phyloP scores from a whole-genome alignment of 2,797 vertebrate species.

The Babyrousa celebensis region DNA sequence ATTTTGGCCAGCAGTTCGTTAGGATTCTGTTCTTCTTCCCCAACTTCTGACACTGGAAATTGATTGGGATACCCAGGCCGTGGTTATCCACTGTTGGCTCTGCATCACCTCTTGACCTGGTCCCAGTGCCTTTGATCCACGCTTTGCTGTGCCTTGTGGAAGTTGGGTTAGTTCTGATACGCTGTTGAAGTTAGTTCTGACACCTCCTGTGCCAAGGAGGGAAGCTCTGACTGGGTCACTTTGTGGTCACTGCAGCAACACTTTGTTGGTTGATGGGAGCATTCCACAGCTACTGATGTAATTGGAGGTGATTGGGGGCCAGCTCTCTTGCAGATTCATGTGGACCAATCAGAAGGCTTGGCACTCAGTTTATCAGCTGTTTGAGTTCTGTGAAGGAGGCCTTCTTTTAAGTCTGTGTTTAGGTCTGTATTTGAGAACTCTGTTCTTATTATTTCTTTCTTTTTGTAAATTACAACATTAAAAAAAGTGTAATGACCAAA shows the following conservation, averaged over 20 bases:
- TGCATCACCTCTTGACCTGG: background rate
- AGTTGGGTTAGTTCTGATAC: background rate
- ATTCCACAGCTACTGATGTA: slow-evolving; percentile 63
- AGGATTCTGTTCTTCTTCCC: background rate
- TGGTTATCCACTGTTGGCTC: background rate
- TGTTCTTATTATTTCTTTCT: background rate
- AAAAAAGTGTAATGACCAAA: background rate
- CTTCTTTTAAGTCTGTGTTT: background rate
- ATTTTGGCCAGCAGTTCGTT: background rate
- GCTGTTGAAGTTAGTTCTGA: background rate
- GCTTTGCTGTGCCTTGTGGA: background rate
- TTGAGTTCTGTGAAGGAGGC: background rate
- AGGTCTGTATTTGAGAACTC: background rate
- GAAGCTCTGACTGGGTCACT: background rate
- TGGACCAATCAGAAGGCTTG: background rate
- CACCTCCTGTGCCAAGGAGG: background rate
- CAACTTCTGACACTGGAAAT: background rate
- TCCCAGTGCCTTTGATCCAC: rapidly evolving
- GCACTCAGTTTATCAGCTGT: background rate
- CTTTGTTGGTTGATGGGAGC: slow-evolving; percentile 17
- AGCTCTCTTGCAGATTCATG: background rate
- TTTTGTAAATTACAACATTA: background rate
- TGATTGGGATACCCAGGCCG: background rate
- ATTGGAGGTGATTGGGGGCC: background rate
- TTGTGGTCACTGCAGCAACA: slow-evolving; percentile 34